These are phyloP conservation scores for Drosophila hamatofila DNA, from an alignment of 2,888 invertebrate genomes.

Conservation along the genomic window DNA sequence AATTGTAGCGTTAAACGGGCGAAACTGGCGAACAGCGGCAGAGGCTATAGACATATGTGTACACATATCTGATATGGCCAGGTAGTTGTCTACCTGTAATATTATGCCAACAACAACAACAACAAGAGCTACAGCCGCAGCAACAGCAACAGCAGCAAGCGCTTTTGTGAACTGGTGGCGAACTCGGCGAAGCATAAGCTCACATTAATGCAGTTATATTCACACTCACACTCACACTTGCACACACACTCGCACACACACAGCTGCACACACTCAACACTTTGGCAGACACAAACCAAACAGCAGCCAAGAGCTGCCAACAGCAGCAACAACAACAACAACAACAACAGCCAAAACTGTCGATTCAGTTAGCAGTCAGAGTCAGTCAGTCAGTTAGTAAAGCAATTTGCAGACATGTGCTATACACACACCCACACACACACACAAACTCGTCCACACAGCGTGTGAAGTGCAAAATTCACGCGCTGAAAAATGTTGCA, in stretches of 20 bases:
- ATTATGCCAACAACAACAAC: slow-evolving; percentile 69
- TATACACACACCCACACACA: slow-evolving; percentile 37
- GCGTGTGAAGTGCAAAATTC: slow-evolving; percentile 36
- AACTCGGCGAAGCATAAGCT: slow-evolving; percentile 60
- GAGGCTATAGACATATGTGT: slow-evolving; percentile 12
- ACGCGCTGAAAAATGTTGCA: slow-evolving; percentile 51
- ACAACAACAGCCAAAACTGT: slow-evolving; percentile 44
- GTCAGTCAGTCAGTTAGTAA: slow-evolving; percentile 71
- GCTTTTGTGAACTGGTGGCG: slow-evolving; percentile 46
- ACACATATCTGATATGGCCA: slow-evolving; percentile 27
- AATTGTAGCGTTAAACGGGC: slow-evolving; percentile 76
- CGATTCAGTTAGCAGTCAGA: slow-evolving; percentile 56
- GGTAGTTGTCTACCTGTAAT: slow-evolving; percentile 54
- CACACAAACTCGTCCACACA: slow-evolving; percentile 17
- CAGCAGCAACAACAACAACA: slow-evolving; percentile 43
- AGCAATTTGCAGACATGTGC: slow-evolving; percentile 78
- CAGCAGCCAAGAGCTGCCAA: slow-evolving; percentile 59
- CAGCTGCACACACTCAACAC: slow-evolving; percentile 51
- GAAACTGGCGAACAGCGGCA: slow-evolving; percentile 54
- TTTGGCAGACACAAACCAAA: slow-evolving; percentile 76
- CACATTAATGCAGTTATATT: slow-evolving; percentile 71
- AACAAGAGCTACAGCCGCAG: slow-evolving; percentile 18
- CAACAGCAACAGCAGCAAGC: slow-evolving; percentile 33
- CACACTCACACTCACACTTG: slow-evolving; percentile 35
- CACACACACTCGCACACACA: slow-evolving; percentile 26